A percentile compares a stretch with the other conserved stretches of the same genome.
These are phyloP conservation scores for Pipistrellus kuhlii DNA, from an alignment of 2,797 vertebrate genomes.

Conservation along the genomic window DNA sequence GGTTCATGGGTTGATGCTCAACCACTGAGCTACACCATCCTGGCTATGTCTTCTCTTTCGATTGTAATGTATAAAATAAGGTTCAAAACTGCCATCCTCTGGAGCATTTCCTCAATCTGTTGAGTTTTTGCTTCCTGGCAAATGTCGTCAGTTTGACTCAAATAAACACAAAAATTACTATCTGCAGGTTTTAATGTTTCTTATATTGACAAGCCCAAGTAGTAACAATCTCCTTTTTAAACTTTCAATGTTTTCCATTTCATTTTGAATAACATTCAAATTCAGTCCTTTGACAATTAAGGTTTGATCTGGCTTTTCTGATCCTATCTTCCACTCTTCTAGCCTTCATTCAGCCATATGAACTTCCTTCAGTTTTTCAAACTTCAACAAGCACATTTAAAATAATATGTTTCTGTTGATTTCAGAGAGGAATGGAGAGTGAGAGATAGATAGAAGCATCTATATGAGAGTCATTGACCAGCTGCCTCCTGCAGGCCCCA, in stretches of 20 bases:
- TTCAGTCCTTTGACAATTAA: neutral
- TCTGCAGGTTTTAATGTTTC: neutral
- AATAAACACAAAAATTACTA: neutral
- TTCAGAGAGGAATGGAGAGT: too few relatives aligned
- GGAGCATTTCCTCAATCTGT: neutral
- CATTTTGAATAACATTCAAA: neutral
- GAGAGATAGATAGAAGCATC: too few relatives aligned
- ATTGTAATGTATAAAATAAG: neutral
- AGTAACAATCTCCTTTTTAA: neutral
- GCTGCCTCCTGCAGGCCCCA: too few relatives aligned
- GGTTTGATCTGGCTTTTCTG: neutral
- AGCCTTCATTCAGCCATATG: neutral
- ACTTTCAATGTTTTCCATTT: neutral
- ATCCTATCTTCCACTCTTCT: neutral
- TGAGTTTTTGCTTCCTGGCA: neutral
- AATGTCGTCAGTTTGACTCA: neutral
- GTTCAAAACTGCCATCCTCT: neutral
- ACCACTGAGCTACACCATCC: neutral
- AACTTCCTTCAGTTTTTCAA: neutral
- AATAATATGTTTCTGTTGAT: too few relatives aligned
- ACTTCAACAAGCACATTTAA: neutral
- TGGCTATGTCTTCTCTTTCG: neutral
- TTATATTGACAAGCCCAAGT: neutral
- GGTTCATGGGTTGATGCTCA: neutral
- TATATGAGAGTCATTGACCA: too few relatives aligned